A percentile compares a stretch with the other conserved stretches of the same genome.
Conservation (phyloP, 2,888 invertebrate species). For the Amphipyra tragopoginis region DNA sequence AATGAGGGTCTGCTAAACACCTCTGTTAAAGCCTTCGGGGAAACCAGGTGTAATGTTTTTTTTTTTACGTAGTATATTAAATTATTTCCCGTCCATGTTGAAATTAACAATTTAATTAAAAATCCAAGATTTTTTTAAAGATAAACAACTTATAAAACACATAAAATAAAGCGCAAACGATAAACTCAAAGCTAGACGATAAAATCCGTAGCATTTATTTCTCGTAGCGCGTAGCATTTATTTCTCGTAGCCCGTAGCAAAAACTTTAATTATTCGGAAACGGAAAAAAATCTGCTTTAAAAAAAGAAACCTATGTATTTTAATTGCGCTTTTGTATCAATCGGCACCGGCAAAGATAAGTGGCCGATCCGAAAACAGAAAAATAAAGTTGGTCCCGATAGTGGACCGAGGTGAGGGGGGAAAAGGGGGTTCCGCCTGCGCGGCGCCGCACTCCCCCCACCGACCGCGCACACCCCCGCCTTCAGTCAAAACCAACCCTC, state of each 20-base stretch:
- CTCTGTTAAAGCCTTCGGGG: too few relatives aligned
- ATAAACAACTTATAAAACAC: not conserved
- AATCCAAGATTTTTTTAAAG: too few relatives aligned
- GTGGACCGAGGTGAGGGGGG: slow-evolving; percentile 54
- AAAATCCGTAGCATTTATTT: slow-evolving; percentile 6
- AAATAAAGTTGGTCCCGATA: slow-evolving; percentile 72
- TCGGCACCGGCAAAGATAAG: slow-evolving; percentile 69
- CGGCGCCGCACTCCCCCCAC: slow-evolving; percentile 66
- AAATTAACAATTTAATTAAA: too few relatives aligned
- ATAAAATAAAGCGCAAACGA: not conserved
- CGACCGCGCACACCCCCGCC: slow-evolving; percentile 58
- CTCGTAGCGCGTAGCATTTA: not conserved
- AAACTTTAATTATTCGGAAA: slow-evolving; percentile 28
- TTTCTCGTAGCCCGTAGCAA: slow-evolving; percentile 5
- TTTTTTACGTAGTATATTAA: too few relatives aligned
- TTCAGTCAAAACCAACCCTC: slow-evolving; percentile 70
- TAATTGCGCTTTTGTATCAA: slow-evolving; percentile 71
- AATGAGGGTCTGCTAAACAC: too few relatives aligned
- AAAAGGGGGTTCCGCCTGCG: slow-evolving; percentile 68
- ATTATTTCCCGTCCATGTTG: too few relatives aligned
- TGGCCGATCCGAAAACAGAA: slow-evolving; percentile 74
- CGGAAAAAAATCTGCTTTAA: slow-evolving; percentile 5
- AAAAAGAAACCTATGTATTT: slow-evolving; percentile 30
- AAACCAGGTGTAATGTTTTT: too few relatives aligned
- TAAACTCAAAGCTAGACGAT: not conserved